Conservation (phyloP, 2,888 invertebrate genomes). For the Sphecodes monilicornis region DNA sequence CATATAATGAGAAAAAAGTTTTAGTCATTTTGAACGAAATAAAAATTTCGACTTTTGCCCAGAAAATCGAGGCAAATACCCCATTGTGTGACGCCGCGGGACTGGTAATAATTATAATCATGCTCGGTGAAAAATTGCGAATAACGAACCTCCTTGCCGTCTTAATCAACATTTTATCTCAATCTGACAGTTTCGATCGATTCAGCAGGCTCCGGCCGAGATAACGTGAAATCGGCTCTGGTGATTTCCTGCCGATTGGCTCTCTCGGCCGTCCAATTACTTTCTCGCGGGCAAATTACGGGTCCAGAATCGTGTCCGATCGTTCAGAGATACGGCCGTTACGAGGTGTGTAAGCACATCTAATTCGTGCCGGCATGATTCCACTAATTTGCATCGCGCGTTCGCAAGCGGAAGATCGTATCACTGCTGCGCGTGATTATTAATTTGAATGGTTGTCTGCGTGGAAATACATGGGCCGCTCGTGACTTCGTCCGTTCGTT, state of each 20-base stretch:
- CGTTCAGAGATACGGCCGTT: conserved; percentile 52
- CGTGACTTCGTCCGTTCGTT: conserved; percentile 21
- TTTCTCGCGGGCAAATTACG: conserved; percentile 55
- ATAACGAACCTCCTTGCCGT: background rate
- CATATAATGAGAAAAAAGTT: too few species aligned
- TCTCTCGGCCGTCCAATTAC: conserved; percentile 57
- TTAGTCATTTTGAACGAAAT: too few species aligned
- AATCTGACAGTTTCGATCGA: conserved; percentile 45
- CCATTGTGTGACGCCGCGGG: too few species aligned
- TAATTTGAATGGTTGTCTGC: conserved; percentile 46
- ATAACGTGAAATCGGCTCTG: conserved; percentile 48
- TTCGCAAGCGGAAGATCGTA: conserved; percentile 51
- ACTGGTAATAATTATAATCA: background rate
- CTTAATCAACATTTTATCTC: conserved; percentile 47
- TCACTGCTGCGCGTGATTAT: conserved; percentile 47
- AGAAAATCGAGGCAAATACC: too few species aligned
- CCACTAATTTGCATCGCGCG: conserved; percentile 67
- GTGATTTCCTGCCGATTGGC: conserved; percentile 55
- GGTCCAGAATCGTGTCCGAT: conserved; percentile 45
- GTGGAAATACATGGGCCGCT: conserved; percentile 25
- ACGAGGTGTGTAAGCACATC: conserved; percentile 64
- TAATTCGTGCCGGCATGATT: conserved; percentile 63
- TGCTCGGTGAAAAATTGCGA: background rate
- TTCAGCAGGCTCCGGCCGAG: conserved; percentile 27
- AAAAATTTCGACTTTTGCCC: too few species aligned